phyloP scores from a whole-genome alignment of 2,888 invertebrate species.

The Spialia ferax region DNA sequence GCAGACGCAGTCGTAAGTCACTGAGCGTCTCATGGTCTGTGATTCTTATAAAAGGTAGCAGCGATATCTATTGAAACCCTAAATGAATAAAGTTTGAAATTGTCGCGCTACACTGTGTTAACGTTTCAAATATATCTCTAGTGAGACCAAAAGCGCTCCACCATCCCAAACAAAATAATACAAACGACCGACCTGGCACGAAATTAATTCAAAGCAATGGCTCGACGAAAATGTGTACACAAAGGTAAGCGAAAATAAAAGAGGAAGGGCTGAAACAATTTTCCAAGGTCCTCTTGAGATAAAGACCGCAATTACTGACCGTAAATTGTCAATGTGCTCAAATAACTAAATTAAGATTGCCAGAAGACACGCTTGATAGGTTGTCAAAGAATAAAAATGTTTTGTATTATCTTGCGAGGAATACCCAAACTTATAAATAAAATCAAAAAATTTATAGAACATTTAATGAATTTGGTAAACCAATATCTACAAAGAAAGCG shows the following conservation, averaged over 20 bases:
- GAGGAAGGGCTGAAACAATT: constrained; percentile 68
- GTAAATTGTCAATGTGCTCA: constrained; percentile 4
- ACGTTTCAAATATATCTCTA: constrained; percentile 70
- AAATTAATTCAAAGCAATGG: constrained; percentile 81
- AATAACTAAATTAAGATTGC: background rate
- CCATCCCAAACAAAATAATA: constrained; percentile 76
- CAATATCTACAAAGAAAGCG: no score
- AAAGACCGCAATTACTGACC: constrained; percentile 62
- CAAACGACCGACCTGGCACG: constrained; percentile 74
- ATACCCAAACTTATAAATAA: background rate
- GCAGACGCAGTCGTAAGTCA: no score
- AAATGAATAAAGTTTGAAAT: constrained; percentile 78
- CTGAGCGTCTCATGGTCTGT: constrained; percentile 38
- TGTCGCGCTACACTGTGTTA: constrained; percentile 79
- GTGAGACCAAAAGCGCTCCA: constrained; percentile 52
- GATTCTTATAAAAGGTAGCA: constrained; percentile 56
- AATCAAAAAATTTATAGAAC: background rate
- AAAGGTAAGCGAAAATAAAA: constrained; percentile 79
- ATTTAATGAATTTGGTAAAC: no score
- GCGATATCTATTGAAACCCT: constrained; percentile 73
- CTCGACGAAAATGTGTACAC: constrained; percentile 72
- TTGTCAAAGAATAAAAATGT: background rate
- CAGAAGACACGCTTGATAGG: background rate
- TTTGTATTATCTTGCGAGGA: background rate
- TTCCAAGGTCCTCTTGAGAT: constrained; percentile 68